phyloP scores from a whole-genome alignment of 2,797 vertebrate genomes.

The Centropyge bicolor region DNA sequence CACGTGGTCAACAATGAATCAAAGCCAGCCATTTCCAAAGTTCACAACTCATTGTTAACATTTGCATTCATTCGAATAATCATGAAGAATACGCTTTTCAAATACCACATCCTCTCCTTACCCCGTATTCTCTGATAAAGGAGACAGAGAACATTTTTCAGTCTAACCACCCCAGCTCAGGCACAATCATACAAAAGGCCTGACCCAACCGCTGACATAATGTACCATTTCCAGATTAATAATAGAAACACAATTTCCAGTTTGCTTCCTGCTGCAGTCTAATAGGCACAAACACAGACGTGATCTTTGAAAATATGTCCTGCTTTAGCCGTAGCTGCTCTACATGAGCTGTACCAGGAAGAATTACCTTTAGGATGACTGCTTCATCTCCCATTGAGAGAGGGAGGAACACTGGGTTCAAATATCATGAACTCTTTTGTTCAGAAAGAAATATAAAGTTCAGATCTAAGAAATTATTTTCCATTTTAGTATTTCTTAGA shows the following conservation, averaged over 20 bases:
- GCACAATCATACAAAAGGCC: slow-evolving; percentile 31
- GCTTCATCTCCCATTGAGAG: background rate
- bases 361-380: slow-evolving; percentile 5
- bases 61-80: background rate
- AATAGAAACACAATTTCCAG: slow-evolving; percentile 59
- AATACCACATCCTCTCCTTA: background rate
- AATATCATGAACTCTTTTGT: background rate
- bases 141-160: background rate
- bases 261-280: slow-evolving; percentile 39
- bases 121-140: background rate
- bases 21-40: background rate
- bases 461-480: background rate
- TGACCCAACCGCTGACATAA: slow-evolving; percentile 38
- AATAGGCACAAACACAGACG: slow-evolving; percentile 33
- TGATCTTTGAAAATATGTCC: slow-evolving; percentile 21
- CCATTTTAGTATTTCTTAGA: background rate
- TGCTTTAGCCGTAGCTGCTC: slow-evolving; percentile 17
- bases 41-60: background rate
- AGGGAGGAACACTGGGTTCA: background rate
- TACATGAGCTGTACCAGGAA: background rate
- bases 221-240: slow-evolving; percentile 56
- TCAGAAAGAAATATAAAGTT: background rate
- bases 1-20: background rate
- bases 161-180: background rate
- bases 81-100: slow-evolving; percentile 12